Evolutionary conservation across 2,113 vertebrate species (phyloP).

Genomic region (Paedocypris sp.): DNA sequence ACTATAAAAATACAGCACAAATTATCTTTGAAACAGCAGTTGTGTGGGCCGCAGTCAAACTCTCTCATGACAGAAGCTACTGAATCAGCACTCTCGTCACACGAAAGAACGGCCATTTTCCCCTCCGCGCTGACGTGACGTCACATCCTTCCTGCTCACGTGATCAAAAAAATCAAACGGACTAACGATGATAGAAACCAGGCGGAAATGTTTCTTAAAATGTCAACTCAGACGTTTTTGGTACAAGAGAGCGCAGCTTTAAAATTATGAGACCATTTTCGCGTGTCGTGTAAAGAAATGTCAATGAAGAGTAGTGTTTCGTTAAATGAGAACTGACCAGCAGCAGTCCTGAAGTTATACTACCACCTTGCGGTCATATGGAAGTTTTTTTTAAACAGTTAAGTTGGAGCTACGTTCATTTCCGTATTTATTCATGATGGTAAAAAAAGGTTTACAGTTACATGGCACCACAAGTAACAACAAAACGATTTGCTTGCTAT

Average conservation of each 20-base stretch:
- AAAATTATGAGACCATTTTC: too few species aligned
- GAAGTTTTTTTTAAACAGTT: neutral
- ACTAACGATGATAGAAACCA: too few species aligned
- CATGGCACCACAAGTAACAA: too few species aligned
- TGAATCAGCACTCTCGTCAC: constrained; percentile 32
- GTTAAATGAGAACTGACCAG: neutral
- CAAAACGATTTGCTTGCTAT: too few species aligned
- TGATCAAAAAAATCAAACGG: neutral
- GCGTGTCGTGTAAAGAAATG: too few species aligned
- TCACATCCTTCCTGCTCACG: neutral
- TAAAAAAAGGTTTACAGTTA: too few species aligned
- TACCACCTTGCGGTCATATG: neutral
- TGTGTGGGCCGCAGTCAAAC: neutral
- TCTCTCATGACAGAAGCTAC: constrained; percentile 23
- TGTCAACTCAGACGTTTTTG: neutral
- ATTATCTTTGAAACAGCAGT: neutral
- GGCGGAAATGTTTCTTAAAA: too few species aligned
- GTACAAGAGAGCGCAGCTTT: too few species aligned
- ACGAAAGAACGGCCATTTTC: constrained; percentile 25
- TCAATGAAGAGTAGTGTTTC: too few species aligned
- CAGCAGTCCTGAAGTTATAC: neutral
- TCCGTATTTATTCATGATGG: too few species aligned
- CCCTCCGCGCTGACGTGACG: neutral
- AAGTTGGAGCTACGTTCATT: too few species aligned
- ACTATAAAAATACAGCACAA: too few species aligned